Conservation (phyloP, 1,140 invertebrate species). For the Drosophila ambigua region DNA sequence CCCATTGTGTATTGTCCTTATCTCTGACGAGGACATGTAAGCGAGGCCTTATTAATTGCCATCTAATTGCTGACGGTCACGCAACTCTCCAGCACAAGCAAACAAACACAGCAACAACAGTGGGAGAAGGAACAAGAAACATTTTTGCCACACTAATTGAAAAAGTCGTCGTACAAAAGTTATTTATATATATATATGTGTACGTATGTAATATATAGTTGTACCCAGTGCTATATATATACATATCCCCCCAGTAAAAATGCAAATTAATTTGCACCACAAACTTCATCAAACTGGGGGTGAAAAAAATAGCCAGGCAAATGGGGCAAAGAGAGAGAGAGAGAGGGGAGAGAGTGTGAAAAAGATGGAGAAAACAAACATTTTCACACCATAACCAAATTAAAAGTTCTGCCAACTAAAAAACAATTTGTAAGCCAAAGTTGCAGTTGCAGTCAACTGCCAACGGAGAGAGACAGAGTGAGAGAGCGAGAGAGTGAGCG, state of each 20-base stretch:
- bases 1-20: neutral
- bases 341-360: neutral
- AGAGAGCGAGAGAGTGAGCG: neutral
- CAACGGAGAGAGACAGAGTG: neutral
- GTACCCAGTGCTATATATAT: conserved; percentile 7
- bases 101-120: neutral
- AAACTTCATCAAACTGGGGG: conserved; percentile 61
- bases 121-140: neutral
- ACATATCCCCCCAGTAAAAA: conserved; percentile 41
- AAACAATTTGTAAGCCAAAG: conserved; percentile 80
- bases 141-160: conserved; percentile 52
- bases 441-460: conserved; percentile 58
- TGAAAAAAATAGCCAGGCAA: conserved; percentile 4
- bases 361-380: conserved; percentile 54
- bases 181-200: conserved; percentile 30
- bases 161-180: conserved; percentile 53
- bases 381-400: conserved; percentile 80
- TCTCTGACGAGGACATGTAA: conserved; percentile 33
- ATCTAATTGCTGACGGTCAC: conserved; percentile 64
- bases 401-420: conserved; percentile 77
- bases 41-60: conserved; percentile 66
- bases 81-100: conserved; percentile 16
- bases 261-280: conserved; percentile 74
- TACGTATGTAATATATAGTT: neutral
- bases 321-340: neutral